These are phyloP conservation scores for Boloria euphrosyne DNA, from an alignment of 2,888 invertebrate species.

Conservation along the genomic window DNA sequence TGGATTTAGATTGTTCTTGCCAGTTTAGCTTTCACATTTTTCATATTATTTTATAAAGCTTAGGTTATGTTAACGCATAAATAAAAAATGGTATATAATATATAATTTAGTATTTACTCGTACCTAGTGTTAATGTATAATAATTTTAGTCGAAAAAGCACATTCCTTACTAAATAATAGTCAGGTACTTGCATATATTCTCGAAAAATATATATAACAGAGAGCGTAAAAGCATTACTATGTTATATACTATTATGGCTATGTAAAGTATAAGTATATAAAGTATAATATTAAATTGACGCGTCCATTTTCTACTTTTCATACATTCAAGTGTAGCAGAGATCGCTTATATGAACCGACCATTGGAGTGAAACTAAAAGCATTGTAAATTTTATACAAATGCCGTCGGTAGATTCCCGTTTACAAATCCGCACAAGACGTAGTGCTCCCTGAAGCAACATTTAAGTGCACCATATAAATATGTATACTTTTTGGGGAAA, in stretches of 20 bases:
- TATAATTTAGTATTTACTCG: too few species aligned
- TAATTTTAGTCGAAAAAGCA: too few species aligned
- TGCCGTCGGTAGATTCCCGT: constrained; percentile 47
- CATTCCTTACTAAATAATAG: too few species aligned
- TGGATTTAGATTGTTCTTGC: too few species aligned
- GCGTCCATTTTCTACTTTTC: constrained; percentile 48
- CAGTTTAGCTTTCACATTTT: too few species aligned
- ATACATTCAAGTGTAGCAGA: constrained; percentile 46
- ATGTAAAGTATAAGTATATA: not conserved
- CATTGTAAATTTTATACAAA: constrained; percentile 75
- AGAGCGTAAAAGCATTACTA: too few species aligned
- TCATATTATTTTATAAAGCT: too few species aligned
- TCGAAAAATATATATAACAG: too few species aligned
- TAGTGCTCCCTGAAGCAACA: constrained; percentile 51
- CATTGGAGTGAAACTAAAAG: constrained; percentile 77
- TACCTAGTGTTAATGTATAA: too few species aligned
- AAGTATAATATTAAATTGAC: constrained; percentile 36
- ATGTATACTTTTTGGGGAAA: not conserved
- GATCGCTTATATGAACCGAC: constrained; percentile 60
- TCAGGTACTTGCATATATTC: too few species aligned
- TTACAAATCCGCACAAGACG: constrained; percentile 49
- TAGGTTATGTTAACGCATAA: too few species aligned
- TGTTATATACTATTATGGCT: not conserved
- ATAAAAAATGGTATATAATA: too few species aligned
- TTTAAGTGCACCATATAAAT: constrained; percentile 26